Evolutionary conservation across 2,888 invertebrate genomes (phyloP).

Genomic region (Holacanthella duospinosa): DNA sequence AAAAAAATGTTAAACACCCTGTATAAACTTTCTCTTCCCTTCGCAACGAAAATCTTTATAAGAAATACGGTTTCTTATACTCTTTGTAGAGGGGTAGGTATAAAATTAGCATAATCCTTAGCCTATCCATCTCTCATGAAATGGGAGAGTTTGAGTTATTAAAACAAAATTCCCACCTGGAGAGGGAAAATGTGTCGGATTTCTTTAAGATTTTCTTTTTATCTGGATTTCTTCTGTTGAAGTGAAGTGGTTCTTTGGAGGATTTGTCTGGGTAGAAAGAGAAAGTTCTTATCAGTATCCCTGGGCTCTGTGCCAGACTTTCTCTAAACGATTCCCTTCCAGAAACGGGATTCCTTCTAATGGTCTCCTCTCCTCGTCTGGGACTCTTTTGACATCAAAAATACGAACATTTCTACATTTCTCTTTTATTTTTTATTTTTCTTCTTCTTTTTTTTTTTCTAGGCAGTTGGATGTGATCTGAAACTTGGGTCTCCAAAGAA

Average conservation of each 20-base stretch:
- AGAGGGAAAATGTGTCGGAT: background rate
- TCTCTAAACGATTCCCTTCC: background rate
- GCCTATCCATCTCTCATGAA: conserved; percentile 2
- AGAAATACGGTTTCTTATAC: too few relatives aligned
- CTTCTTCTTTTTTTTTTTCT: conserved; percentile 22
- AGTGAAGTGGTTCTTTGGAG: background rate
- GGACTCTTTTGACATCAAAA: conserved; percentile 7
- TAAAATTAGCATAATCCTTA: conserved; percentile 1
- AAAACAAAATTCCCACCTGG: background rate
- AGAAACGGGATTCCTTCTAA: background rate
- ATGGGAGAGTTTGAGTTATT: background rate
- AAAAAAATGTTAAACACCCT: too few relatives aligned
- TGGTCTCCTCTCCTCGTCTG: background rate
- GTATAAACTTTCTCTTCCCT: too few relatives aligned
- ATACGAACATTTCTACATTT: too few relatives aligned
- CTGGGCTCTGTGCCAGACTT: background rate
- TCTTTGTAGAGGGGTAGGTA: too few relatives aligned
- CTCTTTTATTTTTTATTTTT: too few relatives aligned
- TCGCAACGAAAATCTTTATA: too few relatives aligned
- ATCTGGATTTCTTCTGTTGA: background rate
- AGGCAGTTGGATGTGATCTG: conserved; percentile 50
- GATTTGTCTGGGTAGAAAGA: background rate
- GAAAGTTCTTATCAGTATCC: conserved; percentile 2
- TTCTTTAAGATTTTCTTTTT: background rate
- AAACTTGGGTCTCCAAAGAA: conserved; percentile 45